These are phyloP conservation scores for Caranx melampygus DNA, from an alignment of 2,113 vertebrate genomes.

Conservation along the genomic window DNA sequence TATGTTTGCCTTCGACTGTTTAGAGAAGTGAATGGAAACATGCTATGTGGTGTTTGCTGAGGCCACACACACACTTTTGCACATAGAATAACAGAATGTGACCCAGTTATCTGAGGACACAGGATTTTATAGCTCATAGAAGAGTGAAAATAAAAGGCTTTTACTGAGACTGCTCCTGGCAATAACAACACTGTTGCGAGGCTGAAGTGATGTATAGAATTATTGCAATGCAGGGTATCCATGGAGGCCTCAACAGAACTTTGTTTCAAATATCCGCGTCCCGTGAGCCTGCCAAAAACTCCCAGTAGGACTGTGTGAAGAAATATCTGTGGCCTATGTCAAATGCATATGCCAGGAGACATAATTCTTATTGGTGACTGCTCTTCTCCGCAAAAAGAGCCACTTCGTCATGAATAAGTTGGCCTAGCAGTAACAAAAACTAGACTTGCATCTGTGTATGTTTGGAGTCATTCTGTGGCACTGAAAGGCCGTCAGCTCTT, in stretches of 20 bases:
- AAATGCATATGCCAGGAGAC: slow-evolving; percentile 12
- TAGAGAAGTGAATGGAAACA: slow-evolving; percentile 65
- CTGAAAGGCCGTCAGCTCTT: slow-evolving; percentile 1
- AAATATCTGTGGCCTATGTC: slow-evolving; percentile 28
- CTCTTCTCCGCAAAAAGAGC: slow-evolving; percentile 15
- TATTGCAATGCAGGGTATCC: slow-evolving; percentile 58
- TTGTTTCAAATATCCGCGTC: slow-evolving; percentile 53
- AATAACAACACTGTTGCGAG: slow-evolving; percentile 48
- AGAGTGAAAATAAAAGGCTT: slow-evolving; percentile 64
- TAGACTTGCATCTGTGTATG: slow-evolving; percentile 4
- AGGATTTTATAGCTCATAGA: slow-evolving; percentile 65
- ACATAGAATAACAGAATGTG: slow-evolving; percentile 69
- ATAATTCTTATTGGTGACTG: slow-evolving; percentile 19
- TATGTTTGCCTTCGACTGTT: slow-evolving; percentile 66
- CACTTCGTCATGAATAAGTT: slow-evolving; percentile 18
- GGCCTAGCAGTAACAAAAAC: slow-evolving; percentile 9
- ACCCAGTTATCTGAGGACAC: slow-evolving; percentile 74
- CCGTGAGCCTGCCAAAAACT: slow-evolving; percentile 23
- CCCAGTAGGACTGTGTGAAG: slow-evolving; percentile 23
- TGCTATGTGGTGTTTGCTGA: slow-evolving; percentile 70
- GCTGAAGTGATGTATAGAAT: slow-evolving; percentile 54
- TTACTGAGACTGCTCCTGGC: slow-evolving; percentile 44
- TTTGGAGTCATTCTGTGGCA: background rate
- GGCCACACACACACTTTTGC: slow-evolving; percentile 48
- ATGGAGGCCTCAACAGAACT: slow-evolving; percentile 52